A percentile compares a stretch with the other conserved stretches of the same genome.
These are phyloP conservation scores for Luffia ferchaultella DNA, from an alignment of 2,888 invertebrate genomes.

Conservation along the genomic window DNA sequence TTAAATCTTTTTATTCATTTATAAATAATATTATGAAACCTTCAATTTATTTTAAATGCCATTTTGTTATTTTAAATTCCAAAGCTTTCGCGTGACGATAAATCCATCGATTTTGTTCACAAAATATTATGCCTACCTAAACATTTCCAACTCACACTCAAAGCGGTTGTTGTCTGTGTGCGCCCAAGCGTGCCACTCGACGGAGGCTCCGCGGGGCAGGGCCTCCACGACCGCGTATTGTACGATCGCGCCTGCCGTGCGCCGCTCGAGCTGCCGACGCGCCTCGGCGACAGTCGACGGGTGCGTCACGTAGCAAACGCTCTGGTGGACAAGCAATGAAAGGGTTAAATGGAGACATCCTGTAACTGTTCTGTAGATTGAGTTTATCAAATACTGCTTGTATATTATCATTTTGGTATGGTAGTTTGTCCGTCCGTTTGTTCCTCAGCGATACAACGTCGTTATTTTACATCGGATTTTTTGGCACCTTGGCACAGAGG, in stretches of 20 bases:
- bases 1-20: not conserved
- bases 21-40: not conserved
- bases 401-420: no score
- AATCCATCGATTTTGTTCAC: not conserved
- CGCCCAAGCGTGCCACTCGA: constrained; percentile 96
- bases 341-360: no score
- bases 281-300: constrained; percentile 78
- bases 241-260: constrained; percentile 86
- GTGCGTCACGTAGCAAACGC: constrained; percentile 85
- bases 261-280: constrained; percentile 81
- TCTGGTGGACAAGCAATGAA: constrained; percentile 48
- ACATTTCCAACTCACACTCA: constrained; percentile 71
- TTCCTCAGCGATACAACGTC: no score
- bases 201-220: constrained; percentile 80
- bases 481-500: no score
- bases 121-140: not conserved
- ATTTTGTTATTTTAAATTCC: not conserved
- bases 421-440: no score
- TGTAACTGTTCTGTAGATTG: no score
- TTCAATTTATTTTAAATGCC: not conserved
- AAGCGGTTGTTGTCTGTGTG: constrained; percentile 88
- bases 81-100: not conserved
- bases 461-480: no score
- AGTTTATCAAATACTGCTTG: no score
- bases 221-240: constrained; percentile 86